Evolutionary conservation across 2,797 vertebrate genomes (phyloP).

Genomic region (Pogonophryne albipinna): DNA sequence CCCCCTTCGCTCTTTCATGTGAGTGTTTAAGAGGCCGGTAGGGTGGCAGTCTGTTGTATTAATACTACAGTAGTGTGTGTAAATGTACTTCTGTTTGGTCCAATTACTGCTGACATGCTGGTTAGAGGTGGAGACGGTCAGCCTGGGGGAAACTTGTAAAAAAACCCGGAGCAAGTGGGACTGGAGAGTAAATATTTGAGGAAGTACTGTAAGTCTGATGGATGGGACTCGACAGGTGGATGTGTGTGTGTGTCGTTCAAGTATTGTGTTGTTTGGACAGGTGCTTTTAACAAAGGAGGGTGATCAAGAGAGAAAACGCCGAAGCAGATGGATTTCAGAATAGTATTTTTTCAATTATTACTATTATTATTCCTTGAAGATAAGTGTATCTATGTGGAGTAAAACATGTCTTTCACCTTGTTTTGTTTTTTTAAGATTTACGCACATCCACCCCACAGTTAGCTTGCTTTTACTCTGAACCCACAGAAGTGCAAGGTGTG

Average conservation of each 20-base stretch:
- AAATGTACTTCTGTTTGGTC: slow-evolving; percentile 91
- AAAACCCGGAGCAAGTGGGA: slow-evolving; percentile 10
- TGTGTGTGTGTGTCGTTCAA: slow-evolving; percentile 34
- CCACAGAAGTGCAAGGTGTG: slow-evolving; percentile 53
- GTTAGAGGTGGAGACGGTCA: slow-evolving; percentile 82
- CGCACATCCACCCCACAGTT: slow-evolving; percentile 62
- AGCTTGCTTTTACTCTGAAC: slow-evolving; percentile 66
- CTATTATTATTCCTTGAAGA: slow-evolving; percentile 74
- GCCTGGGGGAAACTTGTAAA: slow-evolving; percentile 42
- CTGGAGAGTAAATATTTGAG: slow-evolving; percentile 15
- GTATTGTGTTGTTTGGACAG: slow-evolving; percentile 75
- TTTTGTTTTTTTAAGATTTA: slow-evolving; percentile 63
- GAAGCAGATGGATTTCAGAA: slow-evolving; percentile 67
- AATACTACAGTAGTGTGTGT: slow-evolving; percentile 84
- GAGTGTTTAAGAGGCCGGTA: slow-evolving; percentile 35
- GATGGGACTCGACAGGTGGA: slow-evolving; percentile 45
- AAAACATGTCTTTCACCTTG: slow-evolving; percentile 73
- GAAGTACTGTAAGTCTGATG: slow-evolving; percentile 51
- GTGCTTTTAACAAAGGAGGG: slow-evolving; percentile 69
- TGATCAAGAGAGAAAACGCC: slow-evolving; percentile 30
- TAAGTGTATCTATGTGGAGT: slow-evolving; percentile 79
- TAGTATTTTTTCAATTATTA: slow-evolving; percentile 81
- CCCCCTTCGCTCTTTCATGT: slow-evolving; percentile 23
- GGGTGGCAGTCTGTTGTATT: slow-evolving; percentile 86
- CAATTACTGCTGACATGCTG: slow-evolving; percentile 77